Percentiles rank a stretch among this genome's conserved stretches.
phyloP scores from a whole-genome alignment of 92 coral and sea anemone genomes.

The Bergia sp. region DNA sequence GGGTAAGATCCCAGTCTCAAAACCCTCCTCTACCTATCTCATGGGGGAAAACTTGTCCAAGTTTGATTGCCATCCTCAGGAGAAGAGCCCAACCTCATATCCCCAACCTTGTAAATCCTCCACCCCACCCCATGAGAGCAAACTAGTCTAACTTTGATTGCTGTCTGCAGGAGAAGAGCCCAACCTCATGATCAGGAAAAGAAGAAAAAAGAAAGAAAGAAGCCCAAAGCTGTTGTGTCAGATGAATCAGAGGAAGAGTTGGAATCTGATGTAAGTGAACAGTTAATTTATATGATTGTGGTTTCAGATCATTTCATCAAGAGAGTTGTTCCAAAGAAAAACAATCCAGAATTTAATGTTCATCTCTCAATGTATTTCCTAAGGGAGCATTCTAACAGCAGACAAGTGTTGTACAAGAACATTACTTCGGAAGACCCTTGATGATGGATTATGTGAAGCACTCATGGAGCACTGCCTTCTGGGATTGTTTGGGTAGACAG shows the following conservation, averaged over 20 bases:
- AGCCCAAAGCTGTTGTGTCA: slow-evolving; percentile 58
- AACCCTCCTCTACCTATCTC: too few species aligned
- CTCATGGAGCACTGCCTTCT: too few species aligned
- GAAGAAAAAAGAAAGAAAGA: slow-evolving; percentile 75
- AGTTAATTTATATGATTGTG: neutral
- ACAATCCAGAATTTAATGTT: neutral
- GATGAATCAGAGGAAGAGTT: slow-evolving; percentile 93
- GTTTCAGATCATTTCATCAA: neutral
- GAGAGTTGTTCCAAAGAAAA: neutral
- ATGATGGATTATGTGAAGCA: too few species aligned
- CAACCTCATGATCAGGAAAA: slow-evolving; percentile 65
- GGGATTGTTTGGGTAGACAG: too few species aligned
- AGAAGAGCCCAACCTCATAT: neutral
- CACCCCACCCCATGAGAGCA: too few species aligned
- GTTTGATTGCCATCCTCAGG: neutral
- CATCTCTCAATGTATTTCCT: too few species aligned
- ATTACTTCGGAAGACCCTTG: too few species aligned
- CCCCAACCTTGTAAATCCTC: too few species aligned
- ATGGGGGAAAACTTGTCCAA: neutral
- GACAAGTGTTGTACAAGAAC: too few species aligned
- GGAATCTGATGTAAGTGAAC: slow-evolving; percentile 76
- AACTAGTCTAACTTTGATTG: too few species aligned
- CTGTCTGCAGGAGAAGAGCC: slow-evolving; percentile 14
- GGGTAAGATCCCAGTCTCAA: slow-evolving; percentile 52
- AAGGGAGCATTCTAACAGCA: too few species aligned